Evolutionary conservation across 2,113 vertebrate species (phyloP).

Genomic region (Micronisus gabar): DNA sequence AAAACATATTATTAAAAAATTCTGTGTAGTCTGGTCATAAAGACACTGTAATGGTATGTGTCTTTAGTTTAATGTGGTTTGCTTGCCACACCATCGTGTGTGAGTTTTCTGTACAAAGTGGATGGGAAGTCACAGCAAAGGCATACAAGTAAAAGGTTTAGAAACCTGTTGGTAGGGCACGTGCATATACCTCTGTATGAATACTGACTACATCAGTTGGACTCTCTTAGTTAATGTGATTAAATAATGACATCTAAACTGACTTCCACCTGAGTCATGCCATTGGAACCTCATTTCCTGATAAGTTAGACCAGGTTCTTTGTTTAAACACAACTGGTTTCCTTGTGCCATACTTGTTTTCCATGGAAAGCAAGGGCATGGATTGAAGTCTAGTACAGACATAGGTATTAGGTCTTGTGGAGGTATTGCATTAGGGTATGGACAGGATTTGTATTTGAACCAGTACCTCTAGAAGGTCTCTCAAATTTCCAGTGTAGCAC

Average conservation of each 20-base stretch:
- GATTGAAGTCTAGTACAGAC: not conserved
- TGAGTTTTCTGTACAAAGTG: not conserved
- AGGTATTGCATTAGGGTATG: too few species aligned
- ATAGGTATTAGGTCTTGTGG: not conserved
- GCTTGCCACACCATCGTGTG: fast-evolving
- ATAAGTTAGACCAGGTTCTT: not conserved
- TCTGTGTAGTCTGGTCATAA: not conserved
- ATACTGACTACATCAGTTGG: not conserved
- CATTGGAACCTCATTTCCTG: not conserved
- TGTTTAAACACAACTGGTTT: not conserved
- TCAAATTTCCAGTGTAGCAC: not conserved
- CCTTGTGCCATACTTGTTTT: not conserved
- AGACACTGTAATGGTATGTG: not conserved
- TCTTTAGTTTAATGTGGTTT: not conserved
- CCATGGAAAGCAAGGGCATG: not conserved
- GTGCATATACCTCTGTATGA: not conserved
- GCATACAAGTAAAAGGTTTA: not conserved
- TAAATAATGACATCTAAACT: not conserved
- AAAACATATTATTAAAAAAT: not conserved
- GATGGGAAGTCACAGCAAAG: not conserved
- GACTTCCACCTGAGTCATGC: not conserved
- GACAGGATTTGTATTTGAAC: not conserved
- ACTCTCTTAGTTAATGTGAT: not conserved
- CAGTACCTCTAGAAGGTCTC: not conserved
- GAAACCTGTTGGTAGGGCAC: not conserved